Evolutionary conservation across 2,113 vertebrate species (phyloP), one percentile per base, ranked within the genome.

Genomic region (Chauna torquata): DNA sequence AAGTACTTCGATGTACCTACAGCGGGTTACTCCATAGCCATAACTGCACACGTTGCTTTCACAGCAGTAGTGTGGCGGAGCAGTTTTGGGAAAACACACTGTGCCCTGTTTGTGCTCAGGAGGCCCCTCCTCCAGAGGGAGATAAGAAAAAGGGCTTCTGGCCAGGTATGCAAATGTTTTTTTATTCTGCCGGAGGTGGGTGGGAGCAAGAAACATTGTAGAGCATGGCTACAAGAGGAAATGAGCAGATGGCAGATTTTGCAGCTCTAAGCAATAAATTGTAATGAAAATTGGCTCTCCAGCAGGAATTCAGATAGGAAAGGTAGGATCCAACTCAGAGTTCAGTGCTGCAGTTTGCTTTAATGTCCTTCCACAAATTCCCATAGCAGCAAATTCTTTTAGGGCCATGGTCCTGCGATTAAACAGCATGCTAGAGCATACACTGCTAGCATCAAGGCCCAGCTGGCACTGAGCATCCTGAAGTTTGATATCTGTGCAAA

Each of bases 1-100:
- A 0, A n/a, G 28, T 1, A 6, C 4, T 42, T 19, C 9, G 0
- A 5, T 0, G 7, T 8, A 16, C 22, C 69, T 52, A 12, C 3
- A 3, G 49, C 36, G 1, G 11, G 4, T 44, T 3, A 25, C 57
- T 28, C 49, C 50, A 3, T 11, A 47, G 52, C 49, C 25, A 4
- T 3, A 34, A 0, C 2, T 2, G 3, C 47, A 32, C 2, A 0
- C 0, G 1, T 14, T 24, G 30, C 50, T 47, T 16, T 12, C 7
- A 1, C 61, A 62, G 47, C 2, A 0, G 6, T 11, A 14, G 52
- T 0, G 9, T 28, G 32, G 65, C 34, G 4, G 36, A 5, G n/a
- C 0, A 11, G 19, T 4, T 83, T 50, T 8, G 72, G 72, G 42
- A 42, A 55, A 81, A 74, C 0, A 23, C 4, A 7, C 30, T 1